Conservation (phyloP, 2,888 invertebrate genomes). For the Microchrysa polita region DNA sequence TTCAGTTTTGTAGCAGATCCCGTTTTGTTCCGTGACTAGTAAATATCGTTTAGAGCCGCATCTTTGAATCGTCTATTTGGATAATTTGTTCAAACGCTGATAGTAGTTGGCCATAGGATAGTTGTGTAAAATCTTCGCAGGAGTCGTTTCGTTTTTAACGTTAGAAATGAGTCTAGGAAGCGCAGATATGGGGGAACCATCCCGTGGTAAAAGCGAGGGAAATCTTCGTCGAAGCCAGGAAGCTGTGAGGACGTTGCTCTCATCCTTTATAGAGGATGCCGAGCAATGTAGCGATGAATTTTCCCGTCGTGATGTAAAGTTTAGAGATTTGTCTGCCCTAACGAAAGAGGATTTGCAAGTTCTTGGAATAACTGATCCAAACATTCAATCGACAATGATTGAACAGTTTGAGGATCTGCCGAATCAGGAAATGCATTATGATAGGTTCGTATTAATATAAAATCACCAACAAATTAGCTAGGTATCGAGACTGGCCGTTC, state of each 20-base stretch:
- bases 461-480: no score
- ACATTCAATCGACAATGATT: slow-evolving; percentile 55
- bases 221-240: slow-evolving; percentile 52
- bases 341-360: slow-evolving; percentile 56
- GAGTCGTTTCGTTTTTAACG: no score
- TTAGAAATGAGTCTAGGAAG: neutral
- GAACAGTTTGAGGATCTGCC: slow-evolving; percentile 56
- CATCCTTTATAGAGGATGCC: slow-evolving; percentile 22
- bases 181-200: neutral
- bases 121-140: no score
- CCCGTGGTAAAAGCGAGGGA: neutral
- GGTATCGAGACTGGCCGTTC: no score
- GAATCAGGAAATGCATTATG: slow-evolving; percentile 58
- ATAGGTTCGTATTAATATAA: slow-evolving; percentile 53
- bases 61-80: slow-evolving; percentile 10
- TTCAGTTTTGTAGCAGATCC: neutral
- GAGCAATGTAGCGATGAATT: slow-evolving; percentile 54
- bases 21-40: neutral
- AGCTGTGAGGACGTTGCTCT: slow-evolving; percentile 53
- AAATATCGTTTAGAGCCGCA: no score
- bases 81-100: neutral
- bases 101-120: no score
- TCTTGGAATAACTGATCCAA: slow-evolving; percentile 55
- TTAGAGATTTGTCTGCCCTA: slow-evolving; percentile 58
- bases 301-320: slow-evolving; percentile 56